Base-by-base conservation (phyloP, 1,140 invertebrate species). In the Tenebrio molitor region DNA sequence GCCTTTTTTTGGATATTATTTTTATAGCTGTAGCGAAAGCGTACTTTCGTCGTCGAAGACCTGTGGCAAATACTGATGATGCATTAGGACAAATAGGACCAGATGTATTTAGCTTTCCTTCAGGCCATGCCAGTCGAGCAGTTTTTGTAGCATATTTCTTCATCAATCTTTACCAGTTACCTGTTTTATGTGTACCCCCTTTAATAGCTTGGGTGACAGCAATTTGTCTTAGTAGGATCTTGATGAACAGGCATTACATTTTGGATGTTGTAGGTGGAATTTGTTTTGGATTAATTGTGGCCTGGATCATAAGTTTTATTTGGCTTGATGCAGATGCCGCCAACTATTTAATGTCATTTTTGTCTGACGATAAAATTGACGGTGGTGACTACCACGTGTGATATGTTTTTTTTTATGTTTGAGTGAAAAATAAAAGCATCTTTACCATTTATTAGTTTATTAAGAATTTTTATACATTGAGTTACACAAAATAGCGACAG, bases 21-120 rank as follows among this genome's bases (percentile, higher is more conserved):
- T 75, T 93, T 0, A 87, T 98, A 58, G 93, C 91, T 0, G 67
- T 96, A 0, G 72, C 93, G 1, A 99, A 99, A 86, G 91, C 96
- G 2, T 81, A 90, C 41, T 88, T 92, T 10, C 85, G 94, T 73
- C 84, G 97, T 78, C 85, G 90, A 79, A 84, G 97, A 41, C 97
- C 96, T 10, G 73, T 85, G 0, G 84, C 87, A 14, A 92, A 93
- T 80, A 79, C 82, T 39, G 91, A 94, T 73, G 89, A 90, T 81
- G 80, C 86, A 6, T 77, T 88, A 14, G 84, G 83, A 12, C 77
- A 87, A 63, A 83, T 90, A 16, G 82, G 87, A 80, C 83, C 95
- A 0, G 97, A 99, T 83, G 93, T 96, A 78, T 98, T 92, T 81
- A 96, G 96, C 29, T 99, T 99, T 83, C 97, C 97, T 19, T 98